Evolutionary conservation across 2,888 invertebrate genomes (phyloP), one percentile per base, ranked within the genome.

Genomic region (Graphium colonna): DNA sequence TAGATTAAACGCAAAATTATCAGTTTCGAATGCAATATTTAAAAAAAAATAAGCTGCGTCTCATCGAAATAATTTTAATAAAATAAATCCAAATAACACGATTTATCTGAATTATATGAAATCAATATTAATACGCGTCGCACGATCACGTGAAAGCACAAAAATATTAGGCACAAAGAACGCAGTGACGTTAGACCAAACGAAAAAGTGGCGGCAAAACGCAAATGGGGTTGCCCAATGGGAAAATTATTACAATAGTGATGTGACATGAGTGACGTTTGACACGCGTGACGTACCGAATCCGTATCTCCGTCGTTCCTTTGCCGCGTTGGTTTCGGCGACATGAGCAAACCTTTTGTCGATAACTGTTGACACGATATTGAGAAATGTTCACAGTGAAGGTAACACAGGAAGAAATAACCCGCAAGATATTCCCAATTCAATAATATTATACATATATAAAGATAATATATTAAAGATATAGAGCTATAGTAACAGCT

Each of bases 291-390:
- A 82, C 86, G 75, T 86, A 85, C 85, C 85, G 81, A 69, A 60
- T 77, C 64, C 60, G 69, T 51, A 55, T 67, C 72, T 62, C 73
- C 73, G 50, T 62, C 64, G 69, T 72, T 76, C 68, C 71, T 71
- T 67, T 73, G 82, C 64, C 83, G 78, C 68, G 79, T 68, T 65
- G 78, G 79, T 68, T 80, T 79, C 66, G 82, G 81, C 61, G 83
- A 75, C 68, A 81, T 69, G 71, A 76, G 75, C 79, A 86, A 76
- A 69, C 85, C 86, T 75, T 85, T 82, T 68, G 82, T 75, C 62
- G 87, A 75, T 65, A 75, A 75, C 87, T 87, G 82, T 71, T 70
- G 74, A 33, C 21, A 70, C 71, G 72, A 76, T 61, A 73, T 68
- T 73, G 70, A 74, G 68, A 73, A 2, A 60, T n/a, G n/a, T n/a